Evolutionary conservation across 2,797 vertebrate species (phyloP).

Genomic region (Babyrousa celebensis): DNA sequence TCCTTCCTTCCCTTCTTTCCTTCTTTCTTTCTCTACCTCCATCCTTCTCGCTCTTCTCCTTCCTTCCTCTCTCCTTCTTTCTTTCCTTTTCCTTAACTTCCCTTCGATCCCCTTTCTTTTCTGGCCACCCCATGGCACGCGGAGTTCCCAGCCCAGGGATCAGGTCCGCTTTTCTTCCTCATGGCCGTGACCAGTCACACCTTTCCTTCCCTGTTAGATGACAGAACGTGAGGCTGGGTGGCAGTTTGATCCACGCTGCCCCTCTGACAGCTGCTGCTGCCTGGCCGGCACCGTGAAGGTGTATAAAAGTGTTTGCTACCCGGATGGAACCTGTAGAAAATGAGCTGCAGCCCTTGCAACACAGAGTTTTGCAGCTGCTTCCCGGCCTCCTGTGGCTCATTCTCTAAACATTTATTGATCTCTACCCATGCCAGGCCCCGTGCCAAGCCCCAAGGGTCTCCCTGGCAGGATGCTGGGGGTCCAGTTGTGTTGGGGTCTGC

Average conservation of each 20-base stretch:
- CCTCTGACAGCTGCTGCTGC: not conserved
- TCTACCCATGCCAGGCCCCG: not conserved
- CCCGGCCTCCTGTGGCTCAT: constrained; percentile 11
- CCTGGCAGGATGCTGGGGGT: not conserved
- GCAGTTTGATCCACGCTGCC: not conserved
- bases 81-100: no score
- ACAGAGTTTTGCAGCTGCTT: not conserved
- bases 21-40: not conserved
- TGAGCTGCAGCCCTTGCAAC: not conserved
- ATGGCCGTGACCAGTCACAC: not conserved
- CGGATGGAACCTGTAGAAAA: not conserved
- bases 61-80: not conserved
- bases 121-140: no score
- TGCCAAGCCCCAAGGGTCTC: not conserved
- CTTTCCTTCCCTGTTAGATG: not conserved
- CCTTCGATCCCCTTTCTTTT: no score
- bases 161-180: not conserved
- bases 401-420: not conserved
- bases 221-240: not conserved
- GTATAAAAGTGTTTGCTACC: not conserved
- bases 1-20: not conserved
- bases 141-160: no score
- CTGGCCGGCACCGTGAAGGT: not conserved
- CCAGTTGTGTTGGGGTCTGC: not conserved
- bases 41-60: not conserved